Percentiles rank a stretch among this genome's conserved stretches.
These are phyloP conservation scores for Epinephelus fuscoguttatus DNA, from an alignment of 2,113 vertebrate genomes.

Conservation along the genomic window DNA sequence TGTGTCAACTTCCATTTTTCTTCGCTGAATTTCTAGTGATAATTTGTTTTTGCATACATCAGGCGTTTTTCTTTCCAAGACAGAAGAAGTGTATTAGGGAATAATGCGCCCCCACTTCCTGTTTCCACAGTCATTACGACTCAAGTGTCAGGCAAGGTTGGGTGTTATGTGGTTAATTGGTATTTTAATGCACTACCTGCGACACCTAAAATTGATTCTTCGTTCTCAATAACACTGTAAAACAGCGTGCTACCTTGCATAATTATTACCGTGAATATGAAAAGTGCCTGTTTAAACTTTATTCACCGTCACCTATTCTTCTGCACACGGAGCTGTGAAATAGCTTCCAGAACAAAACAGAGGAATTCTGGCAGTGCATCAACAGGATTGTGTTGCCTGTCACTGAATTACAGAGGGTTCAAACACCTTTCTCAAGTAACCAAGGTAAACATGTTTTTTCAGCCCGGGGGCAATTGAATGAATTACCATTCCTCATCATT, in stretches of 20 bases:
- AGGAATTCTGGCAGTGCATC: conserved; percentile 65
- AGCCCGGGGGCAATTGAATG: conserved; percentile 73
- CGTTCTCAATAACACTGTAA: conserved; percentile 75
- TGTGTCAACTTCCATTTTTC: conserved; percentile 53
- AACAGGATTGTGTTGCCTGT: conserved; percentile 68
- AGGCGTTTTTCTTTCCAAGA: conserved; percentile 44
- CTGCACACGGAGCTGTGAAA: conserved; percentile 73
- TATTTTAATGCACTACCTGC: conserved; percentile 76
- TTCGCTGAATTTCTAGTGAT: conserved; percentile 42
- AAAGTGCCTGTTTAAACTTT: conserved; percentile 75
- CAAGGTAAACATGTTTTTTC: conserved; percentile 75
- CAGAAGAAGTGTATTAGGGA: conserved; percentile 45
- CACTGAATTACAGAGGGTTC: conserved; percentile 67
- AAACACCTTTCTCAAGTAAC: conserved; percentile 75
- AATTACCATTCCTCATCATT: conserved; percentile 74
- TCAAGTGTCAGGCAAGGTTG: conserved; percentile 67
- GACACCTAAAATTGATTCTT: conserved; percentile 80
- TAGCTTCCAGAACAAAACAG: conserved; percentile 64
- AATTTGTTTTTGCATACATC: conserved; percentile 66
- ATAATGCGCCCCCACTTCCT: conserved; percentile 64
- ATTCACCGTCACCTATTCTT: conserved; percentile 71
- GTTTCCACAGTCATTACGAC: conserved; percentile 63
- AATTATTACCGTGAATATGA: conserved; percentile 74
- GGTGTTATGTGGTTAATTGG: conserved; percentile 83
- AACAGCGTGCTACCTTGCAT: conserved; percentile 73